A percentile compares a stretch with the other conserved stretches of the same genome.
phyloP scores from a whole-genome alignment of 1,140 invertebrate species.

The Glomeris maerens region DNA sequence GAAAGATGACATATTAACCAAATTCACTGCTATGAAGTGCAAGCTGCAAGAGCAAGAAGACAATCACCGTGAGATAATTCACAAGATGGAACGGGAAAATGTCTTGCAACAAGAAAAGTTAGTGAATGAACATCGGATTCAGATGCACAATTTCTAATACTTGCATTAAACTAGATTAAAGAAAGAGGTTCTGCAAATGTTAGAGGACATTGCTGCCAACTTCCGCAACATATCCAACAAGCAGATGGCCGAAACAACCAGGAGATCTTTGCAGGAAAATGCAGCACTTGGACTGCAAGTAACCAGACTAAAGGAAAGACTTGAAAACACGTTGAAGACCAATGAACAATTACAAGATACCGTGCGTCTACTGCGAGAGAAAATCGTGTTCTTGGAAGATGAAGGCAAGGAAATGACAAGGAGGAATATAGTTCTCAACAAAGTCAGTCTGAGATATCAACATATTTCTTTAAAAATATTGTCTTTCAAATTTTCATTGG shows the following conservation, averaged over 20 bases:
- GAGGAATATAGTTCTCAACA: not conserved
- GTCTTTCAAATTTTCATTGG: too few relatives aligned
- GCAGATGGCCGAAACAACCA: conserved; percentile 1
- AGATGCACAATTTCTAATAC: too few relatives aligned
- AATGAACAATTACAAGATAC: not conserved
- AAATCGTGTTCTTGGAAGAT: not conserved
- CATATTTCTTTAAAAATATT: too few relatives aligned
- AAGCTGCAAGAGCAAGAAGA: not conserved
- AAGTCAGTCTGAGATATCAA: too few relatives aligned
- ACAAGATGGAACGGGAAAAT: not conserved
- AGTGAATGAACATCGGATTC: too few relatives aligned
- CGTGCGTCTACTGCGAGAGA: not conserved
- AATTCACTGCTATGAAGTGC: not conserved
- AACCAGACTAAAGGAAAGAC: not conserved
- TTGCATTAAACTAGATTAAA: too few relatives aligned
- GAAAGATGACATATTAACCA: not conserved
- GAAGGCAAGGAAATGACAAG: not conserved
- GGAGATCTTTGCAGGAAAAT: not conserved
- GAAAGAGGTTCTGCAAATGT: not conserved
- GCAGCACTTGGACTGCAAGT: not conserved
- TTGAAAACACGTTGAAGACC: not conserved
- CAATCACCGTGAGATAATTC: not conserved
- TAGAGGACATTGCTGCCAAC: not conserved
- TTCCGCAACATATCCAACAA: not conserved
- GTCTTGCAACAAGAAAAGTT: not conserved